phyloP scores from a whole-genome alignment of 2,113 vertebrate species.

The Alosa alosa region DNA sequence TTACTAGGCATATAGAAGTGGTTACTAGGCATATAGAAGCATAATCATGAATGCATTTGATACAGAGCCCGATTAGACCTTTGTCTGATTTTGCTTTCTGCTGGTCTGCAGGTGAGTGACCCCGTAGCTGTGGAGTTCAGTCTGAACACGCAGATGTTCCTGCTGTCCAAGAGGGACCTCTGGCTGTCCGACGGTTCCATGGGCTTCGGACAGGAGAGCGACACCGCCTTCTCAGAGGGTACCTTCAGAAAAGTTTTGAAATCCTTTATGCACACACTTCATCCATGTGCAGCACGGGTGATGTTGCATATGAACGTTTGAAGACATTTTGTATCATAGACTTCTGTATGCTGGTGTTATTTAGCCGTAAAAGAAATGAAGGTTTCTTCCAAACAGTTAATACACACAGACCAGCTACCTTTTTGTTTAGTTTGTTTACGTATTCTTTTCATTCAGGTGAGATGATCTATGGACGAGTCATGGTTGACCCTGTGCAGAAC shows the following conservation, averaged over 20 bases:
- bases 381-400: background rate
- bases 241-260: conserved; percentile 25
- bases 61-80: background rate
- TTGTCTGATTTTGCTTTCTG: background rate
- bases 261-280: too few species aligned
- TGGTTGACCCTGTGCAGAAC: conserved; percentile 96
- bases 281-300: too few species aligned
- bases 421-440: background rate
- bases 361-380: too few species aligned
- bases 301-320: too few species aligned
- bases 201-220: conserved; percentile 89
- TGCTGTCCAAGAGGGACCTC: conserved; percentile 84
- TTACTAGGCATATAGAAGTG: background rate
- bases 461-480: conserved; percentile 86
- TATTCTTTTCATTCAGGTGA: conserved; percentile 73
- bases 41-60: background rate
- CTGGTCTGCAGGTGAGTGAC: conserved; percentile 83
- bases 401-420: background rate
- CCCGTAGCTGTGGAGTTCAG: conserved; percentile 93
- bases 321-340: too few species aligned
- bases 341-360: too few species aligned
- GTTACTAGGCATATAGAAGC: background rate
- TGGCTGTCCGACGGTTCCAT: conserved; percentile 94
- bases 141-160: conserved; percentile 90
- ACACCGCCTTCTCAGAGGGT: conserved; percentile 89